Evolutionary conservation across 2,888 invertebrate species (phyloP), one percentile per base, ranked within the genome.

Genomic region (Notodonta ziczac): DNA sequence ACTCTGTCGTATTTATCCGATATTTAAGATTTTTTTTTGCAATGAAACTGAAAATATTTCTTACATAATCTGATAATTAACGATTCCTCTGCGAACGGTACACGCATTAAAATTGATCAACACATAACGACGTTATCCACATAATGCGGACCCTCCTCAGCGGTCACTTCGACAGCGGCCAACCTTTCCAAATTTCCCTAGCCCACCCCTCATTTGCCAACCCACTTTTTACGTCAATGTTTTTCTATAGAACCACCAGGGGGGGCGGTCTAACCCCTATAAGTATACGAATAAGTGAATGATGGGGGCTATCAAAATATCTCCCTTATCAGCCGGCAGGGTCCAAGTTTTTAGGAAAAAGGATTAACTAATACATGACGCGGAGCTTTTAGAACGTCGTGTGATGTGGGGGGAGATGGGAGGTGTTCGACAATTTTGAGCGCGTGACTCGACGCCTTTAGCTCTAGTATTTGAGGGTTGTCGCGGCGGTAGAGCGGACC

Each of bases 151-250:
- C 93, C 93, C 93, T 91, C 80, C 92, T 93, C 93, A 93, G 91
- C 88, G 93, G 93, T 93, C 93, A 92, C 89, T 90, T 93, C 93
- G 93, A 92, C 93, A 93, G 89, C 88, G 90, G 88, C 83, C 84
- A 85, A 86, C 91, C 90, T 88, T 88, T 85, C 84, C 89, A 84
- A 77, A 86, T 85, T 83, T 80, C 75, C 78, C 78, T 24, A 61
- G 60, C 72, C 79, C 81, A 73, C 70, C 78, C 85, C 83, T 83
- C 83, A 87, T 87, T 87, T 88, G 81, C 59, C 88, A 88, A 85
- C 89, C 92, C 90, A 89, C 87, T 93, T 93, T 93, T 93, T 93
- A 92, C 91, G 88, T 90, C 91, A 92, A 91, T 93, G 93, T 93
- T 93, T 93, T 93, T 93, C 93, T 92, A 93, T 92, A 92, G 90